Conservation (phyloP, 2,113 vertebrate species). For the Romanogobio albipinnatus region DNA sequence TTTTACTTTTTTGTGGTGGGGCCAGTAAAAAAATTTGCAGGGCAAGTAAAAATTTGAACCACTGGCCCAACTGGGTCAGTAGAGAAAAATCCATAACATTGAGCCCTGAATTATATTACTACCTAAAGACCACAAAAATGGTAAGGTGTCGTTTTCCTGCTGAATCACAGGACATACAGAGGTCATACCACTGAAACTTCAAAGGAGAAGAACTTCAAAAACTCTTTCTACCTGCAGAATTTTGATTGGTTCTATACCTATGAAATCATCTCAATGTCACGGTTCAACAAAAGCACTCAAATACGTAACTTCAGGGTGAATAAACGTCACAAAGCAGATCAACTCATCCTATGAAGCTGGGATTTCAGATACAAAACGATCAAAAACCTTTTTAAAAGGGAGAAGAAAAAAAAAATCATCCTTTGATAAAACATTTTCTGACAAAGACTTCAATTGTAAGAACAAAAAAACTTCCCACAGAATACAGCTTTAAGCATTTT, state of each 20-base stretch:
- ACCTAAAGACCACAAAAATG: background rate
- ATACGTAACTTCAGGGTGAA: slow-evolving; percentile 3
- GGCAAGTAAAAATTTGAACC: too few relatives aligned
- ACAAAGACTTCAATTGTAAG: background rate
- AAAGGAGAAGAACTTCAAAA: slow-evolving; percentile 17
- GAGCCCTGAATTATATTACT: background rate
- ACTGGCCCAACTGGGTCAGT: too few relatives aligned
- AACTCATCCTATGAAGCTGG: background rate
- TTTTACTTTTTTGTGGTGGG: too few relatives aligned
- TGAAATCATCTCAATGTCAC: slow-evolving; percentile 20
- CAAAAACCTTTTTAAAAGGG: too few relatives aligned
- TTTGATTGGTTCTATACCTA: slow-evolving; percentile 11
- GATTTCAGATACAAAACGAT: background rate
- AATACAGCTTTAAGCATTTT: background rate
- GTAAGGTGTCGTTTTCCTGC: background rate
- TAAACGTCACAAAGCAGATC: slow-evolving; percentile 4
- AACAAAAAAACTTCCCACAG: background rate
- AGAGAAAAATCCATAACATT: too few relatives aligned
- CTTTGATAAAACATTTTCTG: background rate
- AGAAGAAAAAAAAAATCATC: background rate
- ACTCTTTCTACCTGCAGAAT: background rate
- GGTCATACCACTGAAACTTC: slow-evolving; percentile 11
- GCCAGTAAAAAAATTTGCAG: too few relatives aligned
- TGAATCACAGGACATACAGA: background rate
- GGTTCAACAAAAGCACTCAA: slow-evolving; percentile 26